Evolutionary conservation across 2,888 invertebrate species (phyloP), one percentile per base, ranked within the genome.

Genomic region (Cinara cedri): DNA sequence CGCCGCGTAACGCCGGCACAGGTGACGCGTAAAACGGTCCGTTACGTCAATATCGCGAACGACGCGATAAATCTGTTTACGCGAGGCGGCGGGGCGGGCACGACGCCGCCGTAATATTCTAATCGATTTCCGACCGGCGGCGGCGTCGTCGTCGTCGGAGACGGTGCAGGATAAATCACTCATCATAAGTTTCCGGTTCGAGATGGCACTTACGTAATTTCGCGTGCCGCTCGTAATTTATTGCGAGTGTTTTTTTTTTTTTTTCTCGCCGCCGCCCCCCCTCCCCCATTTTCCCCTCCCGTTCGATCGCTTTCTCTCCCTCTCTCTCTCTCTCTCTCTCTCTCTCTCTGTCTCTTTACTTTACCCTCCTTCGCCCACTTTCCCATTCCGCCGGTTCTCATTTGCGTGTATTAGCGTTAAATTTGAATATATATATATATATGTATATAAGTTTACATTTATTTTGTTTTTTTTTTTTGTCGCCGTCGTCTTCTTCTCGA

Each of bases 131-230:
- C 14, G 26, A 54, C 42, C 8, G 55, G 54, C 2, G 34, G 34
- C 34, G 34, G 3, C 34, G 34, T 3, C 2, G 34, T 3, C 34
- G 34, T 34, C 34, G 34, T 3, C 34, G 34, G 34, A 34, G 34
- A 34, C 34, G 34, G n/a, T n/a, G n/a, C n/a, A n/a, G 70, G 70
- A 71, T 71, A 71, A 71, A 71, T 71, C 55, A 71, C 54, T 71
- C 70, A 19, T 54, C 70, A 19, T 54, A 54, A 70, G 54, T 71
- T 55, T 42, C 55, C 55, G 70, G 54, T 16, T 42, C 68, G 66
- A 49, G 54, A 51, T 54, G 51, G 55, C 70, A 55, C 70, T 68
- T 51, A 24, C 54, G 70, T 70, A 54, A 70, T 70, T 70, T 70
- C 26, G 51, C 70, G 54, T 49, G 70, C 54, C 54, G 14, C 42